These are phyloP conservation scores for Macquaria australasica DNA, from an alignment of 2,113 vertebrate genomes.

Conservation along the genomic window DNA sequence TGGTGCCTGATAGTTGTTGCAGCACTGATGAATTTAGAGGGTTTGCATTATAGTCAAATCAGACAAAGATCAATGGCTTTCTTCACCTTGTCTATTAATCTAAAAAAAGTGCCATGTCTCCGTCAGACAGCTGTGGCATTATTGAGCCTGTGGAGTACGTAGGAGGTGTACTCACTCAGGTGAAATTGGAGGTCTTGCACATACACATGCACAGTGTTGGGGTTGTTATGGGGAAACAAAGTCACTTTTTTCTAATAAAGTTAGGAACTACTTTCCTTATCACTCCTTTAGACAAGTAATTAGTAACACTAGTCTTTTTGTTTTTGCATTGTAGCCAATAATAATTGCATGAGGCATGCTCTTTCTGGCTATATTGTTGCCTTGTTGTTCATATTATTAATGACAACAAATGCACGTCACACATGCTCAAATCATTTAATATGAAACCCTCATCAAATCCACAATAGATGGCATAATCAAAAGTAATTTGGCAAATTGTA, in stretches of 20 bases:
- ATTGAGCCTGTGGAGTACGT: neutral
- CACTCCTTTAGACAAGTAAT: neutral
- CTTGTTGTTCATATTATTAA: neutral
- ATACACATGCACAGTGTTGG: neutral
- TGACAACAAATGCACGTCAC: constrained; percentile 1
- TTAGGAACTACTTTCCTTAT: neutral
- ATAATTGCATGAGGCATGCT: neutral
- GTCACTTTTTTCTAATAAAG: neutral
- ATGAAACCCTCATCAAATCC: constrained; percentile 18
- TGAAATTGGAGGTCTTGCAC: neutral
- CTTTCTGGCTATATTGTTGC: neutral
- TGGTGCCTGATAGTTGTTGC: constrained; percentile 22
- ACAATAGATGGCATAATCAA: constrained; percentile 15
- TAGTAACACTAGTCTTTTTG: neutral
- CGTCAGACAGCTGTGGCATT: neutral
- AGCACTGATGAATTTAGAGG: constrained; percentile 8
- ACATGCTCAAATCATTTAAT: neutral
- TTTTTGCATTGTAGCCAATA: neutral
- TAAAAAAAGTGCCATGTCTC: constrained; percentile 11
- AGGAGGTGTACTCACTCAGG: neutral
- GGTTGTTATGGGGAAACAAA: neutral
- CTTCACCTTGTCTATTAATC: constrained; percentile 36
- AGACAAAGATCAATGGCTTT: constrained; percentile 31
- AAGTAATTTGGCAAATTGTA: constrained; percentile 1
- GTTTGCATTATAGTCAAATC: constrained; percentile 25